Evolutionary conservation across 2,888 invertebrate genomes (phyloP).

Genomic region (Eucera pruinosa): DNA sequence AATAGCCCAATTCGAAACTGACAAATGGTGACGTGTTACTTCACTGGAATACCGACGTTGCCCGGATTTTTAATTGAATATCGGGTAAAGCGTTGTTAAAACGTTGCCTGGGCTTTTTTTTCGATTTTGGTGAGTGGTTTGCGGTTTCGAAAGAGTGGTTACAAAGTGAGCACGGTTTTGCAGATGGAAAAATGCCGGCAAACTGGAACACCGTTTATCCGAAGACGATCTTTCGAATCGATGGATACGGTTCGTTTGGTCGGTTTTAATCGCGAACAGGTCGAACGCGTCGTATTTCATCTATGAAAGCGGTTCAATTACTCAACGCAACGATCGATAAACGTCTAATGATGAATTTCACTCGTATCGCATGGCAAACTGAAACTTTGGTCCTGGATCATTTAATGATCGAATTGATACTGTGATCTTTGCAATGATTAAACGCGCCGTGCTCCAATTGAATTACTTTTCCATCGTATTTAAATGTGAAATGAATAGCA

Average conservation of each 20-base stretch:
- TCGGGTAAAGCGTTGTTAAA: background rate
- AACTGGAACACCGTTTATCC: constrained; percentile 17
- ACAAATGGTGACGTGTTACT: background rate
- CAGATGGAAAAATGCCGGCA: background rate
- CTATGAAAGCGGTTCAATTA: constrained; percentile 66
- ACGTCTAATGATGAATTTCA: constrained; percentile 39
- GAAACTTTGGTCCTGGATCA: constrained; percentile 5
- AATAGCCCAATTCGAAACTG: background rate
- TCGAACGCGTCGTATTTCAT: constrained; percentile 63
- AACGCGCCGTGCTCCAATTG: background rate
- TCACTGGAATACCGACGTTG: background rate
- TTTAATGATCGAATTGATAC: constrained; percentile 6
- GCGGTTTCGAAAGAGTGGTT: background rate
- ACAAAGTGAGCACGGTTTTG: background rate
- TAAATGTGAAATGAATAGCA: background rate
- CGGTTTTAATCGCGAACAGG: constrained; percentile 63
- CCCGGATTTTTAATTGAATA: no score
- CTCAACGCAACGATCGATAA: constrained; percentile 60
- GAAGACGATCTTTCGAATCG: constrained; percentile 35
- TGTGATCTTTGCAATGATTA: background rate
- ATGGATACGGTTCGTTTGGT: constrained; percentile 20
- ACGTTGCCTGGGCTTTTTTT: background rate
- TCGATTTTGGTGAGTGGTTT: no score
- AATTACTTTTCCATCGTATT: constrained; percentile 2
- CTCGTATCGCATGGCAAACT: background rate